Evolutionary conservation across 2,113 vertebrate species (phyloP), one percentile per base, ranked within the genome.

Genomic region (Lophura nycthemera): DNA sequence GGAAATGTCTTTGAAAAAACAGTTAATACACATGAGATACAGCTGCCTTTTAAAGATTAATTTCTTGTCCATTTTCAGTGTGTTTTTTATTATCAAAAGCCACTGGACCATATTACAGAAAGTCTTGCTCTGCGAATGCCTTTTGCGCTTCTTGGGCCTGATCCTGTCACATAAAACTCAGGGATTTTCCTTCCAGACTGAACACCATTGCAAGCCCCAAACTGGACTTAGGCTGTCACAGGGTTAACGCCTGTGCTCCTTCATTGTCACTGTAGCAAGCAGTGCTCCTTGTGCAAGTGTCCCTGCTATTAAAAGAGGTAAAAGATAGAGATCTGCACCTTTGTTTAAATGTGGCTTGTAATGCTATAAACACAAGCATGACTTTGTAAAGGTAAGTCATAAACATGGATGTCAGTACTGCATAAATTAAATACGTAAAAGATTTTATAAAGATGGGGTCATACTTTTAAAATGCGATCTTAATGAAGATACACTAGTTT

Each of bases 41-140:
- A 95, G 95, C 94, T 96, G 94, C 90, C 88, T 97, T 93, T 95
- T 88, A 95, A 93, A 96, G 93, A 96, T 95, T 95, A 95, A 94
- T 97, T 96, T 95, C 90, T 95, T 94, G 94, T 63, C 94, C 80
- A 86, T 90, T 94, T 93, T 66, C 92, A 95, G 92, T 94, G 93
- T 95, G 93, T 15, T 73, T 97, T 96, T 96, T 94, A 95, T 96
- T 97, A 97, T 93, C 83, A 90, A 95, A 94, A 95, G 80, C 76
- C 93, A 94, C 69, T 92, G 94, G 90, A 93, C 88, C 94, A 76
- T 93, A 92, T 59, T 92, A 94, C 93, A 94, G 80, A 95, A 95
- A 97, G 94, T 73, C 83, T 86, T 90, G 73, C 92, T 94, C 90
- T 96, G 83, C 94, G 86, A 93, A 92, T 96, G 92, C 88, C 56